Evolutionary conservation across 2,797 vertebrate species (phyloP).

Genomic region (Pseudocheirus occidentalis): DNA sequence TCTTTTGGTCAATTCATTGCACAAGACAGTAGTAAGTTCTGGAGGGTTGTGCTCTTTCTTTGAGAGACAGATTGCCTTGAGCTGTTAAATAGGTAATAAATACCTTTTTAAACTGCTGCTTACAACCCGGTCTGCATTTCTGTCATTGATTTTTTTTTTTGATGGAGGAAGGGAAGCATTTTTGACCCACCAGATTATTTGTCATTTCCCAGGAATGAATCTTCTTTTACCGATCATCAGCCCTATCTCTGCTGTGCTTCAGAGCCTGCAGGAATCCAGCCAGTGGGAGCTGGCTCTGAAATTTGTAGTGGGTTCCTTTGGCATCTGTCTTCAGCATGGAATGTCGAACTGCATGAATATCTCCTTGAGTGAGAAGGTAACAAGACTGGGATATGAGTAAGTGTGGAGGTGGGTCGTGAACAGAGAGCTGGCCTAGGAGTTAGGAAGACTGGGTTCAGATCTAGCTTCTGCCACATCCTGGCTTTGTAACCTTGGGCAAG

Average conservation of each 20-base stretch:
- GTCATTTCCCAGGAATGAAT: slow-evolving; percentile 80
- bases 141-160: not conserved
- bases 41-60: not conserved
- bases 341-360: slow-evolving; percentile 90
- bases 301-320: slow-evolving; percentile 87
- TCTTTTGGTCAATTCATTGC: not conserved
- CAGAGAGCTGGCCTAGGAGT: not conserved
- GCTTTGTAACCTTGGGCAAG: not conserved
- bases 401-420: not conserved
- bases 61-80: not conserved
- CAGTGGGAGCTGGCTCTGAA: slow-evolving; percentile 93
- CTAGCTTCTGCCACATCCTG: not conserved
- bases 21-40: not conserved
- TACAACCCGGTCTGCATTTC: not conserved
- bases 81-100: not conserved
- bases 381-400: not conserved
- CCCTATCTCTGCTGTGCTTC: slow-evolving; percentile 88
- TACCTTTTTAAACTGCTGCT: slow-evolving; percentile 1
- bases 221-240: slow-evolving; percentile 84
- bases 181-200: not conserved
- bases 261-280: slow-evolving; percentile 94
- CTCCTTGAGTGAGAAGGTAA: slow-evolving; percentile 88
- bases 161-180: not conserved
- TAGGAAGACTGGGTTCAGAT: not conserved
- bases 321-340: slow-evolving; percentile 91